These are phyloP conservation scores for Aphelenchoides avenae DNA, from an alignment of 1,140 invertebrate species.

Conservation along the genomic window DNA sequence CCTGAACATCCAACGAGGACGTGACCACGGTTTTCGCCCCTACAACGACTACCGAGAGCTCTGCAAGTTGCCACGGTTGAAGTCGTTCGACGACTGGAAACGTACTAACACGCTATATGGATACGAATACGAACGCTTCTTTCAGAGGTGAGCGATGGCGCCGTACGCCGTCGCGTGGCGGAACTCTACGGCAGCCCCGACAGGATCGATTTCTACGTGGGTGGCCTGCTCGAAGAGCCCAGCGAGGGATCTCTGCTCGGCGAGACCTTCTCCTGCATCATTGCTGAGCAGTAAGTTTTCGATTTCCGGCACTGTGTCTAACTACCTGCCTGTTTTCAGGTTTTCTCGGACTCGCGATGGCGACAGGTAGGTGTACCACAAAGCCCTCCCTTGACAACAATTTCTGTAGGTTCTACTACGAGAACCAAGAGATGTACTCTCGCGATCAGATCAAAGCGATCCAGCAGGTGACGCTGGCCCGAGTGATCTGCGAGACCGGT, in stretches of 20 bases:
- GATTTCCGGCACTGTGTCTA: too few species aligned
- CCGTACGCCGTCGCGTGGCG: conserved; percentile 27
- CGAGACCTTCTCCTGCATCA: conserved; percentile 45
- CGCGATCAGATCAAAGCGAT: conserved; percentile 18
- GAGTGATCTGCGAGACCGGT: conserved; percentile 38
- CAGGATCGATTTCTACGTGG: conserved; percentile 40
- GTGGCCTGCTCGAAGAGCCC: conserved; percentile 44
- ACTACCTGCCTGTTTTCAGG: too few species aligned
- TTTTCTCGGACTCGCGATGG: too few species aligned
- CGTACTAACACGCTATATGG: neutral
- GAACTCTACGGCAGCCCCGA: conserved; percentile 31
- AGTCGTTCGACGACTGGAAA: conserved; percentile 71
- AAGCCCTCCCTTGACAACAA: too few species aligned
- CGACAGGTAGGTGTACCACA: too few species aligned
- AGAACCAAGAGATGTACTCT: conserved; percentile 28
- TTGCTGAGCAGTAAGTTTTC: conserved; percentile 47
- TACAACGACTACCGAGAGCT: conserved; percentile 77
- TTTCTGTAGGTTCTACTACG: conserved; percentile 32
- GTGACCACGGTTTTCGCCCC: conserved; percentile 81
- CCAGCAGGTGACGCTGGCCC: conserved; percentile 21
- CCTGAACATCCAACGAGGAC: conserved; percentile 68
- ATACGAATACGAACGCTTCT: conserved; percentile 6
- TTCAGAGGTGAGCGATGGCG: conserved; percentile 34
- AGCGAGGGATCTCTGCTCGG: conserved; percentile 32
- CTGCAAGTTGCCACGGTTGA: conserved; percentile 71